These are phyloP conservation scores for Tetranychus piercei DNA, from an alignment of 2,888 invertebrate species.

Conservation along the genomic window DNA sequence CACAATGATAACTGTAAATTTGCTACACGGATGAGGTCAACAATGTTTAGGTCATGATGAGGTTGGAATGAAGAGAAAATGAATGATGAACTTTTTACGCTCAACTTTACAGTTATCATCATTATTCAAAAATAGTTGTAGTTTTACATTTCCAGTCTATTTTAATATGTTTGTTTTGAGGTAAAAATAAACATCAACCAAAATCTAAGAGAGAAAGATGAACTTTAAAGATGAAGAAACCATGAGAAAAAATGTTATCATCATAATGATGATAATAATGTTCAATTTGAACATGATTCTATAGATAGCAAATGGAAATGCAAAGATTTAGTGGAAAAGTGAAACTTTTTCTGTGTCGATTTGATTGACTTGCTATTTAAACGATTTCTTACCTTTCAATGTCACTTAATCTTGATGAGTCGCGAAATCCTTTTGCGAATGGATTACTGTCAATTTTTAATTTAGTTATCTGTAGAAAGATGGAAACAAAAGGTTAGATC, in stretches of 20 bases:
- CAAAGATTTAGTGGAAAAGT: no score
- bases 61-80: neutral
- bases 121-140: no score
- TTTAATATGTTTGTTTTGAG: no score
- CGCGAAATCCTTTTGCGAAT: constrained; percentile 37
- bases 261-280: neutral
- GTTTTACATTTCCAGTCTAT: no score
- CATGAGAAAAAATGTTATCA: neutral
- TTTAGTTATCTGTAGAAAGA: constrained; percentile 34
- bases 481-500: neutral
- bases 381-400: constrained; percentile 27
- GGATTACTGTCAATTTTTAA: constrained; percentile 37
- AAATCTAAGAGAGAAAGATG: neutral
- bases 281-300: constrained; percentile 3
- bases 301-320: no score
- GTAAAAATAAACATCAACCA: no score
- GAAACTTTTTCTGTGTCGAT: neutral
- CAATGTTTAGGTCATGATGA: neutral
- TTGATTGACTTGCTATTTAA: constrained; percentile 13
- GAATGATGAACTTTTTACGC: no score
- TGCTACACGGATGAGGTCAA: no score
- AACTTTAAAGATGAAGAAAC: neutral
- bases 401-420: constrained; percentile 33
- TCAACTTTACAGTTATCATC: no score
- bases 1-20: no score